Evolutionary conservation across 2,888 invertebrate species (phyloP), one percentile per base, ranked within the genome.

Genomic region (Mechanitis messenoides): DNA sequence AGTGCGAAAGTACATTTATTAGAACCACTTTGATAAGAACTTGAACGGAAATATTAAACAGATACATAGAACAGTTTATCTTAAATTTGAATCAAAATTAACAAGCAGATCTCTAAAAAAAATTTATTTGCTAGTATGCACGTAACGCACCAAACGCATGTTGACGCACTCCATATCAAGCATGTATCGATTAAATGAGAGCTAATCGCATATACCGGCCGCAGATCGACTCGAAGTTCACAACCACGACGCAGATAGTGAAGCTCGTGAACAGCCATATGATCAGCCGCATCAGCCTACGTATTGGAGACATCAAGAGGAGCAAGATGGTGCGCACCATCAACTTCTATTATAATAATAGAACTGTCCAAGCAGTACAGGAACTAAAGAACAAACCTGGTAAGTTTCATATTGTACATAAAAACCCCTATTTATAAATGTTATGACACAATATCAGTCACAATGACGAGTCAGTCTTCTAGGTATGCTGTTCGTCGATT

Each of bases 321-420:
- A 96, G 96, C 61, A 98, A 99, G 91, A 98, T 98, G 98, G 98
- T 98, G 61, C 93, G 97, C 66, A 96, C 96, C 1, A 95, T 99
- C 76, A 97, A 97, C 84, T 95, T 99, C 73, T 98, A 97, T 86
- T 99, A 99, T 90, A 98, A 98, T 83, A 98, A 98, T 82, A 93
- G 98, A 60, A 95, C 94, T 57, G 98, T 98, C 0, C 98, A 98
- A 79, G 98, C 98, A 0, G 98, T 98, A 3, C 98, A 99, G 33
- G 99, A 99, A 80, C 90, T 99, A 50, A 99, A 98, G 87, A 98
- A 98, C 81, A 96, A 96, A 73, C 97, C 98, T 11, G 92, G 92
- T 92, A 59, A 80, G 81, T 69, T 1, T 4, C 55, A 6, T 12
- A 35, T 35, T 35, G 6, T 35, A 5, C 6, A 5, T 35, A 35